A percentile compares a stretch with the other conserved stretches of the same genome.
Evolutionary conservation across 1,140 invertebrate genomes (phyloP).

Genomic region (Hormaphis cornu): DNA sequence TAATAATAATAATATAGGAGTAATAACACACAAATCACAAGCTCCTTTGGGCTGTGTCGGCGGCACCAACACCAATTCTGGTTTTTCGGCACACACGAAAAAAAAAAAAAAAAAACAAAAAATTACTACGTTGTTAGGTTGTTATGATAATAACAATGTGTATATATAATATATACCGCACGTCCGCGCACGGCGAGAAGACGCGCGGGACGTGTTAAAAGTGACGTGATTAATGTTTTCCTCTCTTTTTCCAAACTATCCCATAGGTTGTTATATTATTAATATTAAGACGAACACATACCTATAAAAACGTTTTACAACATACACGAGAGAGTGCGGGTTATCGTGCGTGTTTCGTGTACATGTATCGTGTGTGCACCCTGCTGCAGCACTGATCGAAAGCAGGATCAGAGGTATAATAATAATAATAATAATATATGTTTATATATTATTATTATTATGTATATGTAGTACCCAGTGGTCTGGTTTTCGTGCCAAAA

Average conservation of each 20-base stretch:
- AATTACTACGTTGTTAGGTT: background rate
- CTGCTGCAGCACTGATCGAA: background rate
- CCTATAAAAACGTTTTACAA: too few relatives aligned
- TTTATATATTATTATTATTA: background rate
- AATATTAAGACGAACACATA: too few relatives aligned
- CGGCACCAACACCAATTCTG: background rate
- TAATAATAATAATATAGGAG: background rate
- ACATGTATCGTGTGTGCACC: background rate
- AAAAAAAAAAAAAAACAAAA: slow-evolving; percentile 1
- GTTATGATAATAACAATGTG: background rate
- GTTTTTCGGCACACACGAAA: slow-evolving; percentile 26
- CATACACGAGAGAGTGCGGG: too few relatives aligned
- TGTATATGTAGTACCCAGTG: too few relatives aligned
- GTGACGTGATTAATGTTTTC: slow-evolving; percentile 28
- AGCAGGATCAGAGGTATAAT: background rate
- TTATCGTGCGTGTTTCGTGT: background rate
- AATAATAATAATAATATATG: background rate
- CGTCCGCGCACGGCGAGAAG: background rate
- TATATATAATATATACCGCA: background rate
- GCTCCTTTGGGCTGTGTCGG: slow-evolving; percentile 5
- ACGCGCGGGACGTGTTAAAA: slow-evolving; percentile 14
- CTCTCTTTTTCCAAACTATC: background rate
- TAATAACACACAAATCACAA: background rate
- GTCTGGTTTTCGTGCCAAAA: slow-evolving; percentile 31
- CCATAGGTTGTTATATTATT: too few relatives aligned